A percentile compares a stretch with the other conserved stretches of the same genome.
phyloP scores from a whole-genome alignment of 2,113 vertebrate genomes.

The Cyrtonyx montezumae region DNA sequence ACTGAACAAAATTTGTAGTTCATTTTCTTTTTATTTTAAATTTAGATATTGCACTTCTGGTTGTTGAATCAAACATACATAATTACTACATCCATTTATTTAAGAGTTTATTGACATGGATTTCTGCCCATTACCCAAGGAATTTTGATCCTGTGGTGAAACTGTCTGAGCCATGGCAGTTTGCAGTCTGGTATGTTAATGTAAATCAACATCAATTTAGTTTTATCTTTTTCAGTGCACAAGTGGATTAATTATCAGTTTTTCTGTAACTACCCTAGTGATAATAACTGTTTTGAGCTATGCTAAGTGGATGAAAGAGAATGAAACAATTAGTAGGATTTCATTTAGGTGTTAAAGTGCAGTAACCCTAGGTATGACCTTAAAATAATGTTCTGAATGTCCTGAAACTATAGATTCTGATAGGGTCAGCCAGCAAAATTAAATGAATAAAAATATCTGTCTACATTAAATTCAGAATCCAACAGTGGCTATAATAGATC shows the following conservation, averaged over 20 bases:
- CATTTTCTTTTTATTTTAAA: neutral
- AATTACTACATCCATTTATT: neutral
- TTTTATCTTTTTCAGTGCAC: neutral
- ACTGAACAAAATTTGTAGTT: neutral
- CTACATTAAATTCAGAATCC: neutral
- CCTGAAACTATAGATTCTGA: neutral
- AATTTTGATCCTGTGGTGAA: neutral
- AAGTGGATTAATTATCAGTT: neutral
- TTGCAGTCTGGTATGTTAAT: neutral
- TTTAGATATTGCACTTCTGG: neutral
- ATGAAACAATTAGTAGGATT: neutral
- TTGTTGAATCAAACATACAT: neutral
- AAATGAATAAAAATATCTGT: neutral
- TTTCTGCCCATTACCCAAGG: neutral
- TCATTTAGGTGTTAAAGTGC: neutral
- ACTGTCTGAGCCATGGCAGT: neutral
- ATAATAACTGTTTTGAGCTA: neutral
- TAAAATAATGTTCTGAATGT: neutral
- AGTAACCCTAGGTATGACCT: neutral
- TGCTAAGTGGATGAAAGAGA: neutral
- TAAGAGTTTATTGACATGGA: neutral
- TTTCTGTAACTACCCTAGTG: neutral
- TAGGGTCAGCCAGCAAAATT: neutral
- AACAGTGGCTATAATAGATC: neutral
- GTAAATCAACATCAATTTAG: neutral